Evolutionary conservation across 92 coral and sea anemone genomes (phyloP).

Genomic region (Parazoanthus swiftii): DNA sequence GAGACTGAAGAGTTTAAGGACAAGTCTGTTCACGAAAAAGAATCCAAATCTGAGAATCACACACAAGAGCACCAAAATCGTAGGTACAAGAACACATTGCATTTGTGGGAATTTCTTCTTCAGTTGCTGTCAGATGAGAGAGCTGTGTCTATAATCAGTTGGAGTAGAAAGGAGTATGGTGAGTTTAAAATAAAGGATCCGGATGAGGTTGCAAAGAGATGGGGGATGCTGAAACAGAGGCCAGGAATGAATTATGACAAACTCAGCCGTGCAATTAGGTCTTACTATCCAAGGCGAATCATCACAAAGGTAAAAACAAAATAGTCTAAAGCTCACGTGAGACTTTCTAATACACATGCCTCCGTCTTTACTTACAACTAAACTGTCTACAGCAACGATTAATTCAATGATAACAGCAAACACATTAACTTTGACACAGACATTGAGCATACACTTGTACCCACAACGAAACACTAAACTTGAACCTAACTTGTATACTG

Average conservation of each 20-base stretch:
- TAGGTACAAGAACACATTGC: constrained; percentile 23
- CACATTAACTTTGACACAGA: too few relatives aligned
- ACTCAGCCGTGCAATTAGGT: constrained; percentile 37
- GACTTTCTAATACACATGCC: too few relatives aligned
- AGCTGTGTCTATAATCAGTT: constrained; percentile 1
- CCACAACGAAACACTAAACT: too few relatives aligned
- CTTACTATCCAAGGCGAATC: constrained; percentile 23
- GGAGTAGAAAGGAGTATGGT: constrained; percentile 32
- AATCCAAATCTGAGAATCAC: not conserved
- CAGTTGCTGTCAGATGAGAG: constrained; percentile 27
- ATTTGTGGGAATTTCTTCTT: constrained; percentile 40
- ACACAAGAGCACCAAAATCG: not conserved
- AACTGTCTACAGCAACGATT: not conserved
- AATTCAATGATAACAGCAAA: too few relatives aligned
- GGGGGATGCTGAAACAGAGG: constrained; percentile 27
- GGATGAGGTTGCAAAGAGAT: constrained; percentile 30
- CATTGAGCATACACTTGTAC: too few relatives aligned
- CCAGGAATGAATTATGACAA: constrained; percentile 43
- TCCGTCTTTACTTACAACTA: not conserved
- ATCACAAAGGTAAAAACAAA: constrained; percentile 29
- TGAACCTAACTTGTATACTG: too few relatives aligned
- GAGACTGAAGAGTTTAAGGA: not conserved
- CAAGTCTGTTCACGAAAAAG: not conserved
- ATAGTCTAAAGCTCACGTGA: too few relatives aligned
- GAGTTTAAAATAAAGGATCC: constrained; percentile 33